Conservation (phyloP, 2,888 invertebrate genomes). For the Apamea crenata region DNA sequence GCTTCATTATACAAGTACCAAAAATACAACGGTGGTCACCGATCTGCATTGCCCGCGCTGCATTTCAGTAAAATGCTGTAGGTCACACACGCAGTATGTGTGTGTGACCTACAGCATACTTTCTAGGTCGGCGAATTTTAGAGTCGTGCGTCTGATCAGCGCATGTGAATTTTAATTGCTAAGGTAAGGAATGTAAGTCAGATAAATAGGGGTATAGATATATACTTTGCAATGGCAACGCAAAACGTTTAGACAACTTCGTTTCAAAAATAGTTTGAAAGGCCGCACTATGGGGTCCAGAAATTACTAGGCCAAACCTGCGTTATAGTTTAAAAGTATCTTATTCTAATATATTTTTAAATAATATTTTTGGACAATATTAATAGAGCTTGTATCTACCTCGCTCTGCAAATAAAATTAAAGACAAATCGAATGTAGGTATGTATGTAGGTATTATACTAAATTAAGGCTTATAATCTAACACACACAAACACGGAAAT, state of each 20-base stretch:
- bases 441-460: constrained; percentile 27
- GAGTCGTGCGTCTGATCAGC: constrained; percentile 1
- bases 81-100: not conserved
- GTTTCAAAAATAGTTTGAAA: constrained; percentile 20
- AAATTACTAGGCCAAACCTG: constrained; percentile 43
- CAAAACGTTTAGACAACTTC: not conserved
- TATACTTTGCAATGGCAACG: not conserved
- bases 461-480: constrained; percentile 28
- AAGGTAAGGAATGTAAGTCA: not conserved
- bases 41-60: not conserved
- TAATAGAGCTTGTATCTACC: not conserved
- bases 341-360: constrained; percentile 20
- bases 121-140: not conserved
- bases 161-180: constrained; percentile 7
- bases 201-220: not conserved
- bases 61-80: not conserved
- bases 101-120: not conserved
- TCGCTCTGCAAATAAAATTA: constrained; percentile 16
- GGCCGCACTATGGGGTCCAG: constrained; percentile 39
- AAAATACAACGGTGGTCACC: too few relatives aligned
- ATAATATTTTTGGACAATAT: constrained; percentile 18
- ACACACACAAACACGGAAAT: constrained; percentile 28
- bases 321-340: constrained; percentile 30
- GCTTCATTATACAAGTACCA: not conserved
- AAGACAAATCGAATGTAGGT: constrained; percentile 11